A percentile compares a stretch with the other conserved stretches of the same genome.
Evolutionary conservation across 2,113 vertebrate species (phyloP).

Genomic region (Periophthalmodon schlosseri): DNA sequence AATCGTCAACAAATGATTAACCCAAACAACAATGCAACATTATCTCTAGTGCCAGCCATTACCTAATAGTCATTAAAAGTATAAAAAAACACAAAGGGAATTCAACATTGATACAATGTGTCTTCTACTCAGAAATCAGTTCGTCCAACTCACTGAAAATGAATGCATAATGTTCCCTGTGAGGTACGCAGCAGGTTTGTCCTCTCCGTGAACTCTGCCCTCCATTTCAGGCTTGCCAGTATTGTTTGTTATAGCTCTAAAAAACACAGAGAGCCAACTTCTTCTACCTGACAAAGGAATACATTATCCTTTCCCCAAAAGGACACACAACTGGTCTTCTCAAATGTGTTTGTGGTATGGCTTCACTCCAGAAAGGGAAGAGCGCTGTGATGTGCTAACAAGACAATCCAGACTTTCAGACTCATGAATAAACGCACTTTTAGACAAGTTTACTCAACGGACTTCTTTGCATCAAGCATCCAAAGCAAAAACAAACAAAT

Average conservation of each 20-base stretch:
- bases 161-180: slow-evolving; percentile 70
- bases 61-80: slow-evolving; percentile 16
- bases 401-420: slow-evolving; percentile 51
- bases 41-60: no score
- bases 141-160: not conserved
- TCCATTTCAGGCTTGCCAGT: slow-evolving; percentile 42
- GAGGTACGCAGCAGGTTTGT: slow-evolving; percentile 56
- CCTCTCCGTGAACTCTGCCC: slow-evolving; percentile 74
- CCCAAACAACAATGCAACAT: no score
- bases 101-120: slow-evolving; percentile 43
- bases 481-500: not conserved
- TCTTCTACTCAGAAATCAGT: not conserved
- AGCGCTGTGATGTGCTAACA: slow-evolving; percentile 53
- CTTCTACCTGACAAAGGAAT: slow-evolving; percentile 69
- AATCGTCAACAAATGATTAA: no score
- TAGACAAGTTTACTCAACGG: slow-evolving; percentile 24
- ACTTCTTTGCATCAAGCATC: not conserved
- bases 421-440: slow-evolving; percentile 58
- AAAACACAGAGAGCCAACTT: slow-evolving; percentile 64
- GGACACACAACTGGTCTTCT: slow-evolving; percentile 62
- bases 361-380: slow-evolving; percentile 46
- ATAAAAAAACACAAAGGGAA: slow-evolving; percentile 33
- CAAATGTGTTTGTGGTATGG: slow-evolving; percentile 64
- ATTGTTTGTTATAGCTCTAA: slow-evolving; percentile 53
- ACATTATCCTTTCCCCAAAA: slow-evolving; percentile 64